Base-by-base conservation (phyloP, 2,888 invertebrate species). In the Callinectes sapidus region DNA sequence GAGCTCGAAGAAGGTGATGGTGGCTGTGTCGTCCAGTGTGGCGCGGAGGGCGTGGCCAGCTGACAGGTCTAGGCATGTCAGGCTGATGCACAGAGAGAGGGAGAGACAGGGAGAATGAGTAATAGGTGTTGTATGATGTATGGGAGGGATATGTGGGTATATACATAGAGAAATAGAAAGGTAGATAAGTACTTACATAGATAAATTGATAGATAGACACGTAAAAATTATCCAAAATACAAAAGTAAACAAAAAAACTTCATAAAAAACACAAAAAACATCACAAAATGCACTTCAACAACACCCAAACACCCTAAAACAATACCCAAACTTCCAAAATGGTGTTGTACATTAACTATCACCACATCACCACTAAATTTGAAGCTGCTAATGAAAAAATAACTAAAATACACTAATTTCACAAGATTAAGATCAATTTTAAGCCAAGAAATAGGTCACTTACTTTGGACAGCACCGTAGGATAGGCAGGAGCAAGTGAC, bases 1-100 rank as follows among this genome's bases (percentile, higher is more conserved):
- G 14, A 92, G 89, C 35, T 92, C 87, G 86, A 94, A 94, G 88
- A 92, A 93, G 35, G 86, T 87, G 71, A 90, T 54, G 10, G 87
- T 39, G 23, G 90, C 61, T 8, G 81, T 88, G 92, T 94, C 93
- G 90, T 94, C 94, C 18, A 94, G 85, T 8, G 89, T 85, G 42
- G 86, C 90, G n/a, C 85, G 87, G 18, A 91, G 87, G 66, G 92
- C 66, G 39, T 71, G 71, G 6, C 92, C 91, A 5, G 90, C 92
- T 13, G 94, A 94, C 42, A 94, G 81, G 77, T 94, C 94, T 85
- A 94, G 77, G 18, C 35, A 55, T 8, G 90, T 91, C 18, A 94
- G 88, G 28, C 94, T 94, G 28, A 13, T 18, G 81, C 16, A 16
- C 18, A 16, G 81, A 35, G 81, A 35, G 35, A 35, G 81, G 16